Evolutionary conservation across 2,113 vertebrate genomes (phyloP).

Genomic region (Kryptolebias marmoratus): DNA sequence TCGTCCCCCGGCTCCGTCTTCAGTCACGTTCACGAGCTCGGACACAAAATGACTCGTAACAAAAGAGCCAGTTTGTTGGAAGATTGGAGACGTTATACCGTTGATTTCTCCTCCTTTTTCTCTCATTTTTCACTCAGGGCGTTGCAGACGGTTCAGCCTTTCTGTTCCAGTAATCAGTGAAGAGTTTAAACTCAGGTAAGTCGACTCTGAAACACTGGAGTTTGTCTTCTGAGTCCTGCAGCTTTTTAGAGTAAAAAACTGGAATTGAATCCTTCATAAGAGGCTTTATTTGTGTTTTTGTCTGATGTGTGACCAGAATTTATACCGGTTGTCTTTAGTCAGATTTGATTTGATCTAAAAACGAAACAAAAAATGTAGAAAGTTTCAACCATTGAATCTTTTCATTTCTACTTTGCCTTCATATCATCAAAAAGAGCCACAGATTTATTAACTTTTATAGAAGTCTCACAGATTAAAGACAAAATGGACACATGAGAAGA

Average conservation of each 20-base stretch:
- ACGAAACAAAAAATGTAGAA: no score
- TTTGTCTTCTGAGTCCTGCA: neutral
- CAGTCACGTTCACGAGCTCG: neutral
- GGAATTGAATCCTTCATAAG: no score
- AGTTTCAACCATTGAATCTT: no score
- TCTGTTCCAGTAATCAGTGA: slow-evolving; percentile 25
- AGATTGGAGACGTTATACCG: neutral
- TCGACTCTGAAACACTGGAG: neutral
- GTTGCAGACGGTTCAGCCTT: slow-evolving; percentile 29
- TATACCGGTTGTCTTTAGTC: no score
- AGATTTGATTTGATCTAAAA: no score
- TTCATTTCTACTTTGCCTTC: no score
- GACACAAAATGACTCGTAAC: neutral
- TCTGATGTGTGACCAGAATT: no score
- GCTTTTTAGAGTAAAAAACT: neutral
- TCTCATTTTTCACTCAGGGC: slow-evolving; percentile 20
- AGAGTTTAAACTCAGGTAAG: slow-evolving; percentile 41
- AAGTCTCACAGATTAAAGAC: no score
- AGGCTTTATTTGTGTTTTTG: no score
- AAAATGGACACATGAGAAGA: no score
- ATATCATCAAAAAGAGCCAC: no score
- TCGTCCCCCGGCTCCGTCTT: slow-evolving; percentile 34
- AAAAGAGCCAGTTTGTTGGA: neutral
- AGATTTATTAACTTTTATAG: no score
- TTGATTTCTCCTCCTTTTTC: neutral